These are phyloP conservation scores for Daktulosphaira vitifoliae DNA, from an alignment of 1,140 invertebrate genomes.

Conservation along the genomic window DNA sequence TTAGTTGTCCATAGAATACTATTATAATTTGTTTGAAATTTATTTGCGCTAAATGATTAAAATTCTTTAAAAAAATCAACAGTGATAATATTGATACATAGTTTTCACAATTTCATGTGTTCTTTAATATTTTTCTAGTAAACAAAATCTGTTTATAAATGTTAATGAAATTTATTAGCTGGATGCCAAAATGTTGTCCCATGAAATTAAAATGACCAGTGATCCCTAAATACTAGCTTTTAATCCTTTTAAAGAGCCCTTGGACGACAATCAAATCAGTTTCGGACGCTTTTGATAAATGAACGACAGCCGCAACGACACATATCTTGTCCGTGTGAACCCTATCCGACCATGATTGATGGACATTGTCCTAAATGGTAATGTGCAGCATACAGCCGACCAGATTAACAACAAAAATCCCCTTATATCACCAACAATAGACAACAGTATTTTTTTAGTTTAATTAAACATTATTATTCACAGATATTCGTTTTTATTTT, in stretches of 20 bases:
- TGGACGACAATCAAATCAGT: constrained; percentile 27
- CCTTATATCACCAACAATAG: constrained; percentile 12
- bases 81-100: too few relatives aligned
- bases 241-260: constrained; percentile 31
- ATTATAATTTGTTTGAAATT: too few relatives aligned
- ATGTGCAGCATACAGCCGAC: constrained; percentile 1
- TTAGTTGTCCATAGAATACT: too few relatives aligned
- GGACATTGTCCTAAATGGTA: constrained; percentile 24
- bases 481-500: not conserved
- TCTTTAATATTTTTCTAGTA: too few relatives aligned
- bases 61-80: too few relatives aligned
- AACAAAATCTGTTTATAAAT: too few relatives aligned
- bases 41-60: too few relatives aligned
- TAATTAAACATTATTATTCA: not conserved
- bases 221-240: not conserved
- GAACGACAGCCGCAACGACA: constrained; percentile 26
- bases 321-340: constrained; percentile 1
- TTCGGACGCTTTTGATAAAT: constrained; percentile 32
- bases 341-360: constrained; percentile 30
- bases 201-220: constrained; percentile 32
- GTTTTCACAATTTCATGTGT: too few relatives aligned
- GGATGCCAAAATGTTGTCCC: constrained; percentile 1
- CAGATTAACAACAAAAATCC: constrained; percentile 22
- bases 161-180: too few relatives aligned
- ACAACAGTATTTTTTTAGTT: not conserved